Percentiles rank a stretch among this genome's conserved stretches.
Evolutionary conservation across 2,797 vertebrate species (phyloP).

Genomic region (Scyliorhinus canicula): DNA sequence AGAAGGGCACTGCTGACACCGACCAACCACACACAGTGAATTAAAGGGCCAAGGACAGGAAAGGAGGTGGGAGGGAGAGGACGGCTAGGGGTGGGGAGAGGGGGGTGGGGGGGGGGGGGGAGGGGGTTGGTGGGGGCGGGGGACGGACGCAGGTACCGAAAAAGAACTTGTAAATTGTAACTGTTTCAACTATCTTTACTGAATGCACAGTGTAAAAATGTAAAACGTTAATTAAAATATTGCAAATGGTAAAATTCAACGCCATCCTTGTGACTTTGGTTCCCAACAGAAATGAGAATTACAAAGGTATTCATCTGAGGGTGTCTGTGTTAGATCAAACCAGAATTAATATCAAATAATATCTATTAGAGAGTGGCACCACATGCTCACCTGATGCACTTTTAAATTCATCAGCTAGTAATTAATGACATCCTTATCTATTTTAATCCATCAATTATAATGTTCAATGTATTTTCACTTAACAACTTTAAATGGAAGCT

Average conservation of each 20-base stretch:
- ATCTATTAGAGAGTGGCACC: neutral
- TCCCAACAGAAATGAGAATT: neutral
- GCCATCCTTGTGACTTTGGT: neutral
- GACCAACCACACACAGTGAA: no score
- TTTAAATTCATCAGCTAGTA: neutral
- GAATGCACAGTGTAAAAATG: no score
- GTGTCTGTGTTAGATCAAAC: neutral
- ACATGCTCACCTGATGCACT: neutral
- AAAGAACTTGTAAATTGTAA: no score
- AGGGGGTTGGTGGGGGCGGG: no score
- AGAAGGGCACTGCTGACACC: no score
- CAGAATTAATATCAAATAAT: neutral
- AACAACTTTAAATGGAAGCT: neutral
- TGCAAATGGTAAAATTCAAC: neutral
- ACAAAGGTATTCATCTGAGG: neutral
- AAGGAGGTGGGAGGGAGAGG: no score
- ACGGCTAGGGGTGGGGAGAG: no score
- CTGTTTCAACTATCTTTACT: no score
- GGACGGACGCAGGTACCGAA: no score
- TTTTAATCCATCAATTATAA: neutral
- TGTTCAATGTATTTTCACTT: neutral
- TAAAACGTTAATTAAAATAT: no score
- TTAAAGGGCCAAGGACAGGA: no score
- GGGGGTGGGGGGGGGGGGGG: no score
- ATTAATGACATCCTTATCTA: neutral